Evolutionary conservation across 2,888 invertebrate genomes (phyloP), one percentile per base, ranked within the genome.

Genomic region (Eilema depressum): DNA sequence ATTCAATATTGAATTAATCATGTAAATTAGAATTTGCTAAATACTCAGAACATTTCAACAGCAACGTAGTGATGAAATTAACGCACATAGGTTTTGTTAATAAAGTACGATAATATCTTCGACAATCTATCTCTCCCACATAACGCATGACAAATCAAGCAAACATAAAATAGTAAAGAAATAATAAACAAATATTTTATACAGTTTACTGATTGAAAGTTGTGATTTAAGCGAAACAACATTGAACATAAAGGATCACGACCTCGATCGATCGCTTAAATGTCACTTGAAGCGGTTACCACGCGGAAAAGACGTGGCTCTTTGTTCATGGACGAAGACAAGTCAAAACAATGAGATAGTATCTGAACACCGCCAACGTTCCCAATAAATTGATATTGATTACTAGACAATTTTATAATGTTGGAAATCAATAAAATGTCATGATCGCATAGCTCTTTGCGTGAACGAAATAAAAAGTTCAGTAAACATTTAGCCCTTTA

Each of bases 221-320:
- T 73, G 69, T 73, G 71, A 75, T 73, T 76, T 79, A 72, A 79
- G 76, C 61, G 77, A 81, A 83, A 84, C 83, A 85, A 84, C 84
- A 86, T 83, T 85, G 84, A 87, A 86, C 83, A 83, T 85, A 86
- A 81, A 33, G 82, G 85, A 89, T 86, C 87, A 86, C 82, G 93
- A 92, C 92, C 93, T 93, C 93, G 89, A 91, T 91, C 89, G 90
- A 89, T 91, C 89, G 90, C 82, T 90, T 92, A 93, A 94, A 94
- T 94, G 93, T 93, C 94, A 94, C 91, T 93, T 88, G 92, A 83
- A 86, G 86, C 82, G 79, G 93, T 93, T 92, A 88, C 92, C 86
- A 92, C 84, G 91, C 93, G 93, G 94, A 94, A 94, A 89, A 88
- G 82, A 75, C 81, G 80, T 84, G 87, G 86, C 87, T 90, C 91